phyloP scores from a whole-genome alignment of 2,113 vertebrate species.

The Dasyurus viverrinus region DNA sequence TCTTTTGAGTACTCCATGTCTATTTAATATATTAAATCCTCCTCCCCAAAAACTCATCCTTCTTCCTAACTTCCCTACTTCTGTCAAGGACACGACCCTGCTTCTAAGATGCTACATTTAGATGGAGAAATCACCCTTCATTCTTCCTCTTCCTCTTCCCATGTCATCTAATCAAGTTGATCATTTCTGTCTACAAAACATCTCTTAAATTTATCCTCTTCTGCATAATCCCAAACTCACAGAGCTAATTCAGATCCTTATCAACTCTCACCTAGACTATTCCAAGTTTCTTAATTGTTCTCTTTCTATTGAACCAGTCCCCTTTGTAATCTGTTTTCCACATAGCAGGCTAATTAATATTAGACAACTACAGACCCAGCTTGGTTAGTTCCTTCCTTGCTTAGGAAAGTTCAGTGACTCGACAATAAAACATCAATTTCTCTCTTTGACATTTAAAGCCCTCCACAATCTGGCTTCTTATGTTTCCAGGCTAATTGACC shows the following conservation, averaged over 20 bases:
- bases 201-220: not conserved
- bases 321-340: not conserved
- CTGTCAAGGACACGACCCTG: not conserved
- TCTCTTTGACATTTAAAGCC: not conserved
- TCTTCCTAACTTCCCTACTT: not conserved
- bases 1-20: not conserved
- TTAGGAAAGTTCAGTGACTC: not conserved
- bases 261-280: not conserved
- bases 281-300: not conserved
- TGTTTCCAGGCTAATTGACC: not conserved
- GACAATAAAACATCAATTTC: not conserved
- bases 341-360: not conserved
- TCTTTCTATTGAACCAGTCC: not conserved
- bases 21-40: not conserved
- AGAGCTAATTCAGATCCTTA: not conserved
- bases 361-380: not conserved
- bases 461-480: not conserved
- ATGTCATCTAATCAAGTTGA: not conserved
- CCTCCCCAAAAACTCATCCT: not conserved
- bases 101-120: not conserved
- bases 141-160: not conserved
- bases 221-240: not conserved
- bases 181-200: not conserved
- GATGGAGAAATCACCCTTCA: not conserved
- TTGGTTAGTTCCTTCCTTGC: not conserved